Evolutionary conservation across 2,113 vertebrate genomes (phyloP).

Genomic region (Chloebia gouldiae): DNA sequence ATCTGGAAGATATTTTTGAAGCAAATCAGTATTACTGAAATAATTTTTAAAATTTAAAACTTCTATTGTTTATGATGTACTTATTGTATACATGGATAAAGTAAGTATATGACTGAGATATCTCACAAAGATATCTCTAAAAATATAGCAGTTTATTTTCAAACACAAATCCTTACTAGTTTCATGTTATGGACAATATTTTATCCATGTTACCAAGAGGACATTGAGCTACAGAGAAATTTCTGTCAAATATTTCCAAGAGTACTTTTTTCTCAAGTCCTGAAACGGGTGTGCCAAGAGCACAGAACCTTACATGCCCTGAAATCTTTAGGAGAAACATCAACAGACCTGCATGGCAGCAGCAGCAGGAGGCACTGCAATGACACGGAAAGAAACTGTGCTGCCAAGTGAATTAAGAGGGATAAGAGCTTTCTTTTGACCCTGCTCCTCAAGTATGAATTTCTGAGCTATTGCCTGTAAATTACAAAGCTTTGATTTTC

Average conservation of each 20-base stretch:
- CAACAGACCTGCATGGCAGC: background rate
- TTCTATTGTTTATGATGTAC: background rate
- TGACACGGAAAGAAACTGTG: background rate
- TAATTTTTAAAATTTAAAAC: background rate
- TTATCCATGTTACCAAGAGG: background rate
- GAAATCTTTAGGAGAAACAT: background rate
- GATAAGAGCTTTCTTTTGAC: conserved; percentile 31
- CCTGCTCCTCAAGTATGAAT: conserved; percentile 31
- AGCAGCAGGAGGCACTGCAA: conserved; percentile 47
- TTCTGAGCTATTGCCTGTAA: conserved; percentile 33
- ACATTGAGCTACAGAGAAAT: background rate
- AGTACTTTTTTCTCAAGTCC: background rate
- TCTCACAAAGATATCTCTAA: background rate
- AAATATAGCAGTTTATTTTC: background rate
- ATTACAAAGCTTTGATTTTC: conserved; percentile 63
- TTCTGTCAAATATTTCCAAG: background rate
- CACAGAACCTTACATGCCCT: background rate
- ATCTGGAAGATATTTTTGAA: background rate
- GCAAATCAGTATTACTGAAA: background rate
- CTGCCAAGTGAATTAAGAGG: background rate
- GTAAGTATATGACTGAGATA: background rate
- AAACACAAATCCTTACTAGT: background rate
- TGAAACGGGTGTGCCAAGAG: background rate
- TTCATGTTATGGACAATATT: background rate
- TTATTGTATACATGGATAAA: background rate